Evolutionary conservation across 2,888 invertebrate genomes (phyloP), one percentile per base, ranked within the genome.

Genomic region (Melolontha melolontha): DNA sequence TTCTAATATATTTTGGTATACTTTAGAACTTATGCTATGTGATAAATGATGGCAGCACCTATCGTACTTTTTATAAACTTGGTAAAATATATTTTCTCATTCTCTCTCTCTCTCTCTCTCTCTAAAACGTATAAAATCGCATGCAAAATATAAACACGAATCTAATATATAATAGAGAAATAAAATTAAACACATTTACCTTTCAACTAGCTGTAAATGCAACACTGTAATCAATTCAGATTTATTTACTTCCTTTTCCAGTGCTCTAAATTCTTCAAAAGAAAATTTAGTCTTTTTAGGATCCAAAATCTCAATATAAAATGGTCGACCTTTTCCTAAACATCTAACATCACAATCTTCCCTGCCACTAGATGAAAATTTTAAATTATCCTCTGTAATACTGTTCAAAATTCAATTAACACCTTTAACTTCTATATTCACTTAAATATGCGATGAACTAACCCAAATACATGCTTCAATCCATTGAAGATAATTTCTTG

Each of bases 281-380:
- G 84, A 81, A 71, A 92, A 83, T 40, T 83, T 81, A 14, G 87
- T 86, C 17, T 85, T 80, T 71, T 84, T 85, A 0, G 94, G 91
- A 81, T 93, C 89, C 0, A 89, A 78, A 44, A 96, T 87, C 86
- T 98, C 96, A 0, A 98, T 84, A 0, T 94, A 93, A 85, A 98
- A 99, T 0, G 98, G 98, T 7, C 98, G 85, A 0, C 98, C 98
- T 69, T 89, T 86, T 0, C 97, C 96, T 70, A 99, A 84, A 84
- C 95, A 98, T 67, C 97, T 86, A 0, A 98, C 98, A 84, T 99
- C 99, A 0, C 97, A 95, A 84, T 99, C 99, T 84, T 99, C 98
- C 42, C 99, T 86, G 0, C 98, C 98, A 63, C 97, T 96, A 1
- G 97, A 90, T 74, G 93, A 89, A 84, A 98, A 95, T 79, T 92